Evolutionary conservation across 2,797 vertebrate species (phyloP).

Genomic region (Gymnocypris eckloni): DNA sequence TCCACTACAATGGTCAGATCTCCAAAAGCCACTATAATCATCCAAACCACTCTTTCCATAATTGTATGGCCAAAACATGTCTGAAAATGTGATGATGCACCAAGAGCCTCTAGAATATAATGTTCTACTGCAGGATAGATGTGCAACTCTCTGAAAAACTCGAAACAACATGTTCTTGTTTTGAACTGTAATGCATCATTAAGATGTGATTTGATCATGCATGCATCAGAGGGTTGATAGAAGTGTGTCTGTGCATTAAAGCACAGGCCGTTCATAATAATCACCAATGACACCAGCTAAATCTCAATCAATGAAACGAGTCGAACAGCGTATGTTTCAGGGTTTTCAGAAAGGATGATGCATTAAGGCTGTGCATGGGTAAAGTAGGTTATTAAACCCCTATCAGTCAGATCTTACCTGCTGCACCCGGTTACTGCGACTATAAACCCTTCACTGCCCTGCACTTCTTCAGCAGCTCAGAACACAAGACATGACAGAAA

Average conservation of each 20-base stretch:
- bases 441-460: conserved; percentile 58
- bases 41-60: background rate
- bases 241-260: background rate
- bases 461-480: background rate
- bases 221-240: background rate
- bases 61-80: background rate
- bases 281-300: conserved; percentile 5
- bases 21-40: background rate
- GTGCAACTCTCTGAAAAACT: background rate
- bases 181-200: background rate
- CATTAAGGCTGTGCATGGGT: background rate
- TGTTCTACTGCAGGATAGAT: background rate
- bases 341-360: background rate
- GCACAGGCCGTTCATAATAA: conserved; percentile 35
- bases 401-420: conserved; percentile 10
- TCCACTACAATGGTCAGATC: background rate
- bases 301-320: background rate
- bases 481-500: background rate
- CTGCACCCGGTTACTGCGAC: conserved; percentile 35
- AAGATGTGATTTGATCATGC: background rate
- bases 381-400: conserved; percentile 20
- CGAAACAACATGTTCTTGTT: background rate
- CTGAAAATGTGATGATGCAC: conserved; percentile 3
- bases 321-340: background rate
- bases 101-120: no score